Conservation (phyloP, 1,140 invertebrate genomes). For the Bathynomus jamesi region DNA sequence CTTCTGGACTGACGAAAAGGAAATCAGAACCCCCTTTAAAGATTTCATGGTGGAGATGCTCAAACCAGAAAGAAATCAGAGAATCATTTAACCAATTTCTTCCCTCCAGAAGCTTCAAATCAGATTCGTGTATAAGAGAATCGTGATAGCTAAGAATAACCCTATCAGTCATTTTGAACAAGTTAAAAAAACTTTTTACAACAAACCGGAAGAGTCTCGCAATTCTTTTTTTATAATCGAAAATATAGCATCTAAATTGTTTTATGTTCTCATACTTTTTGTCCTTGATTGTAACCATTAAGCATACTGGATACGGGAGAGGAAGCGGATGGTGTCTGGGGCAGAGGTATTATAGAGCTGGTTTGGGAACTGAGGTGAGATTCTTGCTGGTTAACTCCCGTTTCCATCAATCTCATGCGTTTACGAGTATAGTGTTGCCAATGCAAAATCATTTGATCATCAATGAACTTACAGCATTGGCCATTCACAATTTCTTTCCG, state of each 20-base stretch:
- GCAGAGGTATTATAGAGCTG: neutral
- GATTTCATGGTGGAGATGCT: constrained; percentile 65
- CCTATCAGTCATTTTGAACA: constrained; percentile 40
- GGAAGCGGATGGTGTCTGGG: neutral
- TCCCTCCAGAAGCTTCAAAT: constrained; percentile 65
- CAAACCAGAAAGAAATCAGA: constrained; percentile 83
- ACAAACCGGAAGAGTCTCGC: no score
- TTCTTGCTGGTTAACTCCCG: constrained; percentile 10
- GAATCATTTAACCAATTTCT: constrained; percentile 80
- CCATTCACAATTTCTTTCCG: constrained; percentile 88
- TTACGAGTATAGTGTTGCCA: constrained; percentile 97
- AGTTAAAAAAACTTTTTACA: no score
- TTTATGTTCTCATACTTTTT: neutral
- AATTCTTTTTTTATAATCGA: neutral
- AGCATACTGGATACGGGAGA: neutral
- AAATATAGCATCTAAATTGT: neutral
- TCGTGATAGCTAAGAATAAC: constrained; percentile 73
- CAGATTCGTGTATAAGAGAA: constrained; percentile 62
- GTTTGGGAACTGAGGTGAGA: neutral
- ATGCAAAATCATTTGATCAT: constrained; percentile 93
- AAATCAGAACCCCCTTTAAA: constrained; percentile 56
- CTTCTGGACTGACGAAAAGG: constrained; percentile 73
- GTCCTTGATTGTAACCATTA: neutral
- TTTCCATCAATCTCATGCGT: constrained; percentile 66
- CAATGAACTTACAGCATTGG: constrained; percentile 96